phyloP scores from a whole-genome alignment of 1,140 invertebrate genomes.

The Bombus turneri region DNA sequence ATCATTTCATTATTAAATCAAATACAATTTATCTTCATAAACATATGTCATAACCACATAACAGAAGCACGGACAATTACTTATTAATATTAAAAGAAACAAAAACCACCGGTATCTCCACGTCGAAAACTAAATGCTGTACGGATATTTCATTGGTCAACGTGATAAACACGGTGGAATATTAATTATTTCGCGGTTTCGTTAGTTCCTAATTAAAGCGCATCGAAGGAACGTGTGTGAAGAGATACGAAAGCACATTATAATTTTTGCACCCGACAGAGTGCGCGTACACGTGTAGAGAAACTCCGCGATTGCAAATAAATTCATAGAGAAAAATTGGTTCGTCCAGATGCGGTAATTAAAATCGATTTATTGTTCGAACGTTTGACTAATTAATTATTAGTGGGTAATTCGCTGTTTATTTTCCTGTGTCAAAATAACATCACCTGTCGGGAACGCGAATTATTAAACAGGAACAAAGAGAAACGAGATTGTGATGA shows the following conservation, averaged over 20 bases:
- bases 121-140: background rate
- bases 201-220: slow-evolving; percentile 23
- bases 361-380: slow-evolving; percentile 1
- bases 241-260: slow-evolving; percentile 1
- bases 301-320: background rate
- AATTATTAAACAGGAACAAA: background rate
- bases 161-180: background rate
- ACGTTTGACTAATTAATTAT: slow-evolving; percentile 24
- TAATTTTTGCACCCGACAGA: background rate
- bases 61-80: background rate
- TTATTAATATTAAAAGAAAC: background rate
- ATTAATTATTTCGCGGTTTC: slow-evolving; percentile 12
- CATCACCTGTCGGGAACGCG: background rate
- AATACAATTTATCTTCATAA: background rate
- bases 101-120: no score
- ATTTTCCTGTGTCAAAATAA: slow-evolving; percentile 5
- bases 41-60: no score
- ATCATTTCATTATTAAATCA: background rate
- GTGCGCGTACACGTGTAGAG: background rate
- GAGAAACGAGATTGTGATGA: no score
- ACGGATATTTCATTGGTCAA: background rate
- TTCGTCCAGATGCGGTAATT: background rate
- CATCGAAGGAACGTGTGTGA: background rate
- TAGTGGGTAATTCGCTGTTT: slow-evolving; percentile 6
- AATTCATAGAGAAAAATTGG: background rate